Percentiles rank a stretch among this genome's conserved stretches.
phyloP scores from a whole-genome alignment of 53 echinoderm and acorn worm species.

The Crossaster papposus region DNA sequence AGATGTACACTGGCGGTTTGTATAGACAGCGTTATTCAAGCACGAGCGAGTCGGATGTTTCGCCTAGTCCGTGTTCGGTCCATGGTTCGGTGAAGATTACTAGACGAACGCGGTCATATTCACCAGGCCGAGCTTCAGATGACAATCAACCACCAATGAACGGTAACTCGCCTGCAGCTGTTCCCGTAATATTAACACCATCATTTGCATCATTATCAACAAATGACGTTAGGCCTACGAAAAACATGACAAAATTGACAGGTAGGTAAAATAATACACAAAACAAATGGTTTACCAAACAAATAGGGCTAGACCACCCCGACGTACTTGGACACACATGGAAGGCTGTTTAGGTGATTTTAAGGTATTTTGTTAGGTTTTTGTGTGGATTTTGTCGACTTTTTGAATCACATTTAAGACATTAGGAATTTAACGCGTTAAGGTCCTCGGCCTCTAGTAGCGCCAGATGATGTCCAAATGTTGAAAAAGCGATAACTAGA shows the following conservation, averaged over 20 bases:
- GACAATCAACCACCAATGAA: slow-evolving; percentile 22
- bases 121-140: slow-evolving; percentile 42
- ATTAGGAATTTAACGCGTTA: too few relatives aligned
- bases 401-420: too few relatives aligned
- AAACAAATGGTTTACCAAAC: too few relatives aligned
- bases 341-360: too few relatives aligned
- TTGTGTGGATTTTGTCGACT: too few relatives aligned
- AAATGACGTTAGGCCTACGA: too few relatives aligned
- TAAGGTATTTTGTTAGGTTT: too few relatives aligned
- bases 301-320: too few relatives aligned
- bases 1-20: slow-evolving; percentile 84
- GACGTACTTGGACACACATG: too few relatives aligned
- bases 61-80: slow-evolving; percentile 68
- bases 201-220: slow-evolving; percentile 34
- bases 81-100: slow-evolving; percentile 24
- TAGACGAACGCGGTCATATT: slow-evolving; percentile 42
- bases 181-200: slow-evolving; percentile 24
- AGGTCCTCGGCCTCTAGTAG: too few relatives aligned
- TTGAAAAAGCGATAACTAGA: too few relatives aligned
- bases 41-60: slow-evolving; percentile 91
- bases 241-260: neutral
- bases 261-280: neutral
- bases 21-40: slow-evolving; percentile 91
- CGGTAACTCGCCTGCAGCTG: slow-evolving; percentile 51
- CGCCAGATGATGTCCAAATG: too few relatives aligned